Evolutionary conservation across 2,113 vertebrate genomes (phyloP).

Genomic region (Callopanchax toddi): DNA sequence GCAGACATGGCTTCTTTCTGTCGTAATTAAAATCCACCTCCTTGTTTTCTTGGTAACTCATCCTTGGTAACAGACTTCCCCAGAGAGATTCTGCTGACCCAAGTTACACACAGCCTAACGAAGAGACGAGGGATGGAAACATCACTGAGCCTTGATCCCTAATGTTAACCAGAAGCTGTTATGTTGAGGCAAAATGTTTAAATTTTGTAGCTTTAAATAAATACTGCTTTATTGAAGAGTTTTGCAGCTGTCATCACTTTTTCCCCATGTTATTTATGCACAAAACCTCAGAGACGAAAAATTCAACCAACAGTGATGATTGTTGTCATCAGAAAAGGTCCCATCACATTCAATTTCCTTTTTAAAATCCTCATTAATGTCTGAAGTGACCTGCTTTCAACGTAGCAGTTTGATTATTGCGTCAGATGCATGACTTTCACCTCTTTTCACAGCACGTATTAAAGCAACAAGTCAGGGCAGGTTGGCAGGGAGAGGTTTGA

Average conservation of each 20-base stretch:
- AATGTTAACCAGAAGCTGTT: too few relatives aligned
- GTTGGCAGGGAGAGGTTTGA: not conserved
- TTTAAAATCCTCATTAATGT: not conserved
- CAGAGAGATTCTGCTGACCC: not conserved
- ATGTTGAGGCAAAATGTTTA: too few relatives aligned
- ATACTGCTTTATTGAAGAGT: too few relatives aligned
- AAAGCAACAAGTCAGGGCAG: constrained; percentile 14
- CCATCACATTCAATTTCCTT: not conserved
- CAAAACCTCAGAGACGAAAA: too few relatives aligned
- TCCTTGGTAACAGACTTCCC: not conserved
- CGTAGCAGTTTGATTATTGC: not conserved
- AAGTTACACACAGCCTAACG: not conserved
- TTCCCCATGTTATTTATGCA: too few relatives aligned
- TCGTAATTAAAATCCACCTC: not conserved
- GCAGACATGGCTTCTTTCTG: constrained; percentile 5
- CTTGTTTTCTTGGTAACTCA: not conserved
- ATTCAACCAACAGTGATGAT: too few relatives aligned
- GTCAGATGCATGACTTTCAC: not conserved
- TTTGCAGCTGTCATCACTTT: too few relatives aligned
- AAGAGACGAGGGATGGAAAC: not conserved
- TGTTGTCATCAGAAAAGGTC: too few relatives aligned
- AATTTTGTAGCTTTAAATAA: too few relatives aligned
- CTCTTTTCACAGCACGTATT: not conserved
- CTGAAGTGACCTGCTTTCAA: not conserved
- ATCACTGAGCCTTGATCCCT: not conserved